Evolutionary conservation across 2,888 invertebrate genomes (phyloP).

Genomic region (Serrognathus titanus): DNA sequence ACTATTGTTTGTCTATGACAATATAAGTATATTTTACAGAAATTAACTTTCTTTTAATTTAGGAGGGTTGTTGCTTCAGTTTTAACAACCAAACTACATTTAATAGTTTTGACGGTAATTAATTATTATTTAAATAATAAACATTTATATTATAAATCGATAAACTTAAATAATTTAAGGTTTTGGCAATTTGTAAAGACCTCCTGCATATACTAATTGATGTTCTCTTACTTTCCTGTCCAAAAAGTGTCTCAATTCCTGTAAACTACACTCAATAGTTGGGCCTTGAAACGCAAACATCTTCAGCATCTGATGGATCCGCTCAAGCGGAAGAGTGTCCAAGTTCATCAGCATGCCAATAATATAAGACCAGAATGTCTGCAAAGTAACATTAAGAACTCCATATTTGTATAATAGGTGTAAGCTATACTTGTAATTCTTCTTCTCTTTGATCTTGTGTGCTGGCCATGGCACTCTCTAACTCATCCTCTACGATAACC

Average conservation of each 20-base stretch:
- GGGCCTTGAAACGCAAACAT: conserved; percentile 95
- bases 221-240: conserved; percentile 92
- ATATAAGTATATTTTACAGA: too few species aligned
- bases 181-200: conserved; percentile 85
- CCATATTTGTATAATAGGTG: conserved; percentile 20
- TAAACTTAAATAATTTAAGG: conserved; percentile 38
- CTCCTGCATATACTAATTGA: conserved; percentile 78
- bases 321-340: conserved; percentile 83
- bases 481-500: conserved; percentile 82
- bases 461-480: conserved; percentile 92
- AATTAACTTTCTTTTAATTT: too few species aligned
- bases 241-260: conserved; percentile 83
- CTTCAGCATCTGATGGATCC: conserved; percentile 94
- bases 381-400: conserved; percentile 31
- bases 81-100: too few species aligned
- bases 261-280: conserved; percentile 80
- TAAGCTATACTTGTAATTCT: conserved; percentile 70
- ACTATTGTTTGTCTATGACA: too few species aligned
- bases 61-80: too few species aligned
- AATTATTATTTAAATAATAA: too few species aligned
- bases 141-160: too few species aligned
- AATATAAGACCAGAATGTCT: conserved; percentile 94
- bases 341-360: conserved; percentile 95
- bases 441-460: conserved; percentile 92
- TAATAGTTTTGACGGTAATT: too few species aligned